A percentile compares a stretch with the other conserved stretches of the same genome.
phyloP scores from a whole-genome alignment of 2,797 vertebrate genomes.

The Harpagifer antarcticus region DNA sequence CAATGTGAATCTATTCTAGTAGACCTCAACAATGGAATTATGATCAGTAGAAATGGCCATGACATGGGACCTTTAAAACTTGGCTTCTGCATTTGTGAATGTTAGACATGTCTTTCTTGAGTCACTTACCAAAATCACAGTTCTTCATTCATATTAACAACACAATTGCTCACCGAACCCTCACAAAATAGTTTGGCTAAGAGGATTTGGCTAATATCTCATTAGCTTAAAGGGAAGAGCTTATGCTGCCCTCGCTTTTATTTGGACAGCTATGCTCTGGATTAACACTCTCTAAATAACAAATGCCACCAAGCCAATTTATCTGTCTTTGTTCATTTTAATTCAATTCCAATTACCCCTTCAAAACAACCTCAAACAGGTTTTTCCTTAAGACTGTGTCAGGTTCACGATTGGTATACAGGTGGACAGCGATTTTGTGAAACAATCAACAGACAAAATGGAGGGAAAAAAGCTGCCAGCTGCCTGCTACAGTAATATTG shows the following conservation, averaged over 20 bases:
- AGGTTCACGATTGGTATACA: slow-evolving; percentile 34
- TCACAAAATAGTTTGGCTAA: slow-evolving; percentile 80
- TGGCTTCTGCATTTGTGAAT: slow-evolving; percentile 30
- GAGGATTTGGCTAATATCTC: slow-evolving; percentile 83
- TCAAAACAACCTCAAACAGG: slow-evolving; percentile 34
- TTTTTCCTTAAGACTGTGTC: slow-evolving; percentile 26
- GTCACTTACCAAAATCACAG: slow-evolving; percentile 43
- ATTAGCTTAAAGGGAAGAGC: slow-evolving; percentile 80
- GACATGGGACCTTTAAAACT: background rate
- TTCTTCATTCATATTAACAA: slow-evolving; percentile 68
- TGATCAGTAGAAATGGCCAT: too few species aligned
- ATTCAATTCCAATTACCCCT: slow-evolving; percentile 66
- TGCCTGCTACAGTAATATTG: slow-evolving; percentile 40
- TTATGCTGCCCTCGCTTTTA: slow-evolving; percentile 73
- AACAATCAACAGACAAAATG: slow-evolving; percentile 50
- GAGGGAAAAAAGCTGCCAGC: slow-evolving; percentile 44
- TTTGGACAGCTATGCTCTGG: slow-evolving; percentile 71
- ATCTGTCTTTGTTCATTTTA: slow-evolving; percentile 72
- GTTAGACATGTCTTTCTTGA: slow-evolving; percentile 38
- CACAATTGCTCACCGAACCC: slow-evolving; percentile 72
- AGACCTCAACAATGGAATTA: too few species aligned
- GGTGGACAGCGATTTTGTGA: slow-evolving; percentile 41
- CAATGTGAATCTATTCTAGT: too few species aligned
- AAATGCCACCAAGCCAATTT: slow-evolving; percentile 74
- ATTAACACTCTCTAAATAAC: slow-evolving; percentile 77